Percentiles rank a stretch among this genome's conserved stretches.
phyloP scores from a whole-genome alignment of 2,113 vertebrate genomes.

The Haplochromis burtoni region DNA sequence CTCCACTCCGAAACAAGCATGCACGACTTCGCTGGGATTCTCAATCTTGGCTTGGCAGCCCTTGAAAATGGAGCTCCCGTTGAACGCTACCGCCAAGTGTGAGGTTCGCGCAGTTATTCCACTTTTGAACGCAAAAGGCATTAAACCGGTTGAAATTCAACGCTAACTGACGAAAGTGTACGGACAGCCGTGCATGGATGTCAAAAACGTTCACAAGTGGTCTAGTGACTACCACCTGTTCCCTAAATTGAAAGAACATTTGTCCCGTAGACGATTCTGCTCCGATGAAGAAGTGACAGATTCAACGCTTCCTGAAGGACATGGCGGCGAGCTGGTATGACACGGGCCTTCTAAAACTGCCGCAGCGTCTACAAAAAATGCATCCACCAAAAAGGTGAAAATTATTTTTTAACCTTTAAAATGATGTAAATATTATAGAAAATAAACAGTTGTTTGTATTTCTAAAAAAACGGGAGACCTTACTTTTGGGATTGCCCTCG shows the following conservation, averaged over 20 bases:
- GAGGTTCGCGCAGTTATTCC: background rate
- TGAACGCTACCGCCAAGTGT: background rate
- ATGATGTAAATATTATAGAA: background rate
- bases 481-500: background rate
- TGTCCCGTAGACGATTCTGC: background rate
- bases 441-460: background rate
- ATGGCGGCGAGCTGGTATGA: background rate
- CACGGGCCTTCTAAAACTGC: background rate
- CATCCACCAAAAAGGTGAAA: background rate
- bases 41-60: background rate
- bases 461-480: background rate
- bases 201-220: background rate
- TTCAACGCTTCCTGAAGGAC: background rate
- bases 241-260: background rate
- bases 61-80: background rate
- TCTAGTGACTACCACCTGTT: background rate
- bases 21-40: background rate
- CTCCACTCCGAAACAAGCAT: background rate
- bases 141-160: background rate
- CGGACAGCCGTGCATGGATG: background rate
- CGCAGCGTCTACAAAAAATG: background rate
- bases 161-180: background rate
- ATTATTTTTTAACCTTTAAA: background rate
- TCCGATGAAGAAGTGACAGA: background rate
- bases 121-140: background rate